Evolutionary conservation across 2,113 vertebrate genomes (phyloP).

Genomic region (Mus musculus): DNA sequence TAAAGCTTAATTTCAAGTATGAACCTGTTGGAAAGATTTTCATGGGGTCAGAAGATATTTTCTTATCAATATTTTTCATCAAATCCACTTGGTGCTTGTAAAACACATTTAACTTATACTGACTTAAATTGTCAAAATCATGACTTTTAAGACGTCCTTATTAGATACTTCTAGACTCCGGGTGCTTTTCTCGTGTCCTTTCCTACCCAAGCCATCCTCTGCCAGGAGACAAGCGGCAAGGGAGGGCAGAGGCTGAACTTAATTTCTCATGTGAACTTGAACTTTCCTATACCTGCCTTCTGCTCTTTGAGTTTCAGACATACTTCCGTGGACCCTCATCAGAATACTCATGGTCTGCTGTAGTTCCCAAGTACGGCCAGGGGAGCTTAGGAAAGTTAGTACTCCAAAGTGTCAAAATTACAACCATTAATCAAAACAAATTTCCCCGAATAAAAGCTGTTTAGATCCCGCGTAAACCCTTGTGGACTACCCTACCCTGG

Average conservation of each 20-base stretch:
- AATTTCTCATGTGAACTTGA: background rate
- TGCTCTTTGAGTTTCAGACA: background rate
- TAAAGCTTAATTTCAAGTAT: background rate
- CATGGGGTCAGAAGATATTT: background rate
- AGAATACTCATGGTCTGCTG: background rate
- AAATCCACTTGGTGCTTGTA: background rate
- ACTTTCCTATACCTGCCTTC: background rate
- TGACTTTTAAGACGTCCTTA: background rate
- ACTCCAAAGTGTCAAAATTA: background rate
- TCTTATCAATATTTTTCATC: background rate
- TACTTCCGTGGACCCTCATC: background rate
- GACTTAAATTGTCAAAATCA: background rate
- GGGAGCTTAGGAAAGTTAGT: background rate
- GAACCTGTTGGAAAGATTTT: background rate
- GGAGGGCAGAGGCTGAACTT: background rate
- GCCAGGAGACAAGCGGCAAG: background rate
- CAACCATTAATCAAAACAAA: background rate
- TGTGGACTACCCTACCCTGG: background rate
- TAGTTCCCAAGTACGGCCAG: background rate
- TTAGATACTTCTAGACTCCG: background rate
- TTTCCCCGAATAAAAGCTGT: background rate
- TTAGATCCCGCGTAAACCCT: background rate
- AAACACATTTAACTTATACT: background rate
- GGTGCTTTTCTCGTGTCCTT: background rate
- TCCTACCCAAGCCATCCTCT: background rate